These are phyloP conservation scores for Calycopis cecrops DNA, from an alignment of 1,140 invertebrate species.

Conservation along the genomic window DNA sequence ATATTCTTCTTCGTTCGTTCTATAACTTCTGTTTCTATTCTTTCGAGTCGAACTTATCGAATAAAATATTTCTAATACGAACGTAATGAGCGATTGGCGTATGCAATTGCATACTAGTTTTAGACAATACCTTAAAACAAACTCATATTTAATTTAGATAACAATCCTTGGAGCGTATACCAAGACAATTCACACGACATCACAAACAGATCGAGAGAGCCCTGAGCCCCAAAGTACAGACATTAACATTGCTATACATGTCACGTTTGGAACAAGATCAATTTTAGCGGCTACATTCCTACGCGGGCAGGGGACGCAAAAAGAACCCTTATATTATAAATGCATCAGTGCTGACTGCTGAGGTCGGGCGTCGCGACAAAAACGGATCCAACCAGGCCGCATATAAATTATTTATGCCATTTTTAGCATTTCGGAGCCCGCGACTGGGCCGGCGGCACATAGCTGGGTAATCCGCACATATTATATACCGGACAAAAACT, in stretches of 20 bases:
- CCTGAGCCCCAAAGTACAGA: no score
- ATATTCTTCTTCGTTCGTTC: no score
- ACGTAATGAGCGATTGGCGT: no score
- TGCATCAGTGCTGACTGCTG: slow-evolving; percentile 61
- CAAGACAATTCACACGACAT: neutral
- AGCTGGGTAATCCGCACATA: slow-evolving; percentile 22
- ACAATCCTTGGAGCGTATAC: no score
- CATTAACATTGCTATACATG: slow-evolving; percentile 45
- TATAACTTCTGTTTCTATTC: no score
- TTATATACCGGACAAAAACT: slow-evolving; percentile 5
- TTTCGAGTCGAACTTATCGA: no score
- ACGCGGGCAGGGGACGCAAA: slow-evolving; percentile 60
- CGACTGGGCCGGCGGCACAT: slow-evolving; percentile 35
- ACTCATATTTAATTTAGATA: no score
- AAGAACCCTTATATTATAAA: slow-evolving; percentile 75
- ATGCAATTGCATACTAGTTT: no score
- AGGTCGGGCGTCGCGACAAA: slow-evolving; percentile 55
- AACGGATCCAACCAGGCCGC: slow-evolving; percentile 52
- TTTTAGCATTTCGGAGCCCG: slow-evolving; percentile 70
- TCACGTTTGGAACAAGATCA: slow-evolving; percentile 70
- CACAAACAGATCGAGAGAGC: no score
- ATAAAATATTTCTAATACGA: no score
- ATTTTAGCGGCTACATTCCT: slow-evolving; percentile 72
- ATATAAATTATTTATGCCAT: slow-evolving; percentile 74
- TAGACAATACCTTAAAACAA: no score